A percentile compares a stretch with the other conserved stretches of the same genome.
These are phyloP conservation scores for Pseudomyrmex flavicornis DNA, from an alignment of 1,140 invertebrate species.

Conservation along the genomic window DNA sequence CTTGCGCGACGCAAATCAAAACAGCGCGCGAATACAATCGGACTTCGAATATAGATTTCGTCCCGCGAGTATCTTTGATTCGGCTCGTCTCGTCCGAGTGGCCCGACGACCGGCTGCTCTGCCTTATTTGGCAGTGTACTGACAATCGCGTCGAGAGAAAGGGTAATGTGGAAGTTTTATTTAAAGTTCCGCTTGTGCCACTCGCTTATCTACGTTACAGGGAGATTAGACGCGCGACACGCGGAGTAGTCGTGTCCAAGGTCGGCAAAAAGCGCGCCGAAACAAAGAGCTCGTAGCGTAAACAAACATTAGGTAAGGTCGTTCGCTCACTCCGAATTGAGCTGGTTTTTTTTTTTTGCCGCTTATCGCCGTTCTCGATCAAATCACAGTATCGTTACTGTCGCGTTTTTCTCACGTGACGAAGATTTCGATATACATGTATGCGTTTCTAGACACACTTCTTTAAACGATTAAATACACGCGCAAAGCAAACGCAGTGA, in stretches of 20 bases:
- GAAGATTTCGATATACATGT: no score
- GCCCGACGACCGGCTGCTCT: neutral
- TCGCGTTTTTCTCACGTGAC: no score
- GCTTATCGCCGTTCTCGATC: neutral
- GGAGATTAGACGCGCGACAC: neutral
- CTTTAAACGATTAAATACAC: no score
- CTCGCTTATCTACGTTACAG: neutral
- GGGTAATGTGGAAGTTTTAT: constrained; percentile 44
- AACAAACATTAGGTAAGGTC: constrained; percentile 30
- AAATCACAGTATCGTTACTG: no score
- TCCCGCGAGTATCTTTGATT: neutral
- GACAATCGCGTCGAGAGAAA: constrained; percentile 53
- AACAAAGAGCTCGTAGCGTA: constrained; percentile 35
- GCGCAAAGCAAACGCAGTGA: no score
- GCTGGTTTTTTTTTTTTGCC: no score
- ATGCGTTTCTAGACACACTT: no score
- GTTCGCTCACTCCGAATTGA: neutral
- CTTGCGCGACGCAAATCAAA: no score
- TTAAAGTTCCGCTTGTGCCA: constrained; percentile 14
- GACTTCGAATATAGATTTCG: no score
- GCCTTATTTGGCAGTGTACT: constrained; percentile 64
- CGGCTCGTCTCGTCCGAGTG: neutral
- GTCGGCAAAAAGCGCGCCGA: constrained; percentile 37
- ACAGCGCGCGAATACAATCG: no score
- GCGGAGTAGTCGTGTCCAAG: neutral